Conservation (phyloP, 1,140 invertebrate species). For the Acromyrmex charruanus region DNA sequence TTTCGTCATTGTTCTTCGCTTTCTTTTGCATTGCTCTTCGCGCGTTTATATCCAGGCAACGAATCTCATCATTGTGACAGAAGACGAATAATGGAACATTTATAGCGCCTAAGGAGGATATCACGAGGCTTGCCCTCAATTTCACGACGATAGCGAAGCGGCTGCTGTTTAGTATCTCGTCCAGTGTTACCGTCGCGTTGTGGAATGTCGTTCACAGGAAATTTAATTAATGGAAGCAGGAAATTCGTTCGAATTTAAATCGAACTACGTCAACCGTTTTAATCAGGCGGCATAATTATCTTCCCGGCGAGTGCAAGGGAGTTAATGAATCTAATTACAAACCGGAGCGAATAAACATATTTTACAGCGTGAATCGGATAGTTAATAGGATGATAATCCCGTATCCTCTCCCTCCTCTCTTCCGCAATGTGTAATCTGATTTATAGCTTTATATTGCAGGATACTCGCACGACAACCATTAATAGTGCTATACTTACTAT, state of each 20-base stretch:
- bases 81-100: constrained; percentile 37
- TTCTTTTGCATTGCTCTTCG: background rate
- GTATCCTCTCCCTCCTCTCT: background rate
- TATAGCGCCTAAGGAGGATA: constrained; percentile 36
- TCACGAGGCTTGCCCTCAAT: constrained; percentile 29
- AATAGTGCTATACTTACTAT: constrained; percentile 58
- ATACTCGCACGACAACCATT: constrained; percentile 42
- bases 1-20: background rate
- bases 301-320: constrained; percentile 50
- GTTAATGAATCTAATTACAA: constrained; percentile 64
- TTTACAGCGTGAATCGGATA: constrained; percentile 58
- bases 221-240: constrained; percentile 53
- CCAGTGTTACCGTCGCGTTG: constrained; percentile 23
- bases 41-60: constrained; percentile 28
- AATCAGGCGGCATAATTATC: constrained; percentile 61
- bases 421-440: constrained; percentile 15
- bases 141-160: constrained; percentile 14
- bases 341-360: constrained; percentile 60
- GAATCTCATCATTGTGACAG: constrained; percentile 1
- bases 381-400: constrained; percentile 68
- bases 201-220: constrained; percentile 30
- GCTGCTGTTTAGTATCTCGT: constrained; percentile 48
- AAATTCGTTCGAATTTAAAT: constrained; percentile 62
- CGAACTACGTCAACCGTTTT: constrained; percentile 61
- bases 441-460: constrained; percentile 51